Evolutionary conservation across 2,888 invertebrate species (phyloP).

Genomic region (Molorchus minor): DNA sequence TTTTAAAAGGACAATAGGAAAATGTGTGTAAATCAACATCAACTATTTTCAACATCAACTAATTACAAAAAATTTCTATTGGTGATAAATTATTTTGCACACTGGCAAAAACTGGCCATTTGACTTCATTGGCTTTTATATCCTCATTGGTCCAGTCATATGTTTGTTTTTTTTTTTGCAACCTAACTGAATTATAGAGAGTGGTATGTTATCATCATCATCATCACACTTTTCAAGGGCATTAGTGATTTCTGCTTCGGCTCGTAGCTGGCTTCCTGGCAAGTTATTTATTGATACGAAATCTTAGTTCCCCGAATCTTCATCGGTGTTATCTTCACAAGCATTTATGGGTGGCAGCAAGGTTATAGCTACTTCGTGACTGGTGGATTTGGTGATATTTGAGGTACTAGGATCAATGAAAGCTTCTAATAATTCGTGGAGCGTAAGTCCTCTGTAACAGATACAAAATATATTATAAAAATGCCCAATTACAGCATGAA

Average conservation of each 20-base stretch:
- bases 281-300: conserved; percentile 28
- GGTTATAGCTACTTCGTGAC: not conserved
- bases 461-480: no score
- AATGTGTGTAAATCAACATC: no score
- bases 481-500: no score
- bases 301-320: conserved; percentile 34
- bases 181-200: not conserved
- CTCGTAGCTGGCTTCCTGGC: conserved; percentile 34
- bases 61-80: conserved; percentile 8
- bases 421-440: not conserved
- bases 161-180: conserved; percentile 1
- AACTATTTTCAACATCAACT: conserved; percentile 20
- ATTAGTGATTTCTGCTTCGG: conserved; percentile 26
- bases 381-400: not conserved
- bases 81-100: not conserved
- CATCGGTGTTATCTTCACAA: conserved; percentile 24
- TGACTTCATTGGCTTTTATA: not conserved
- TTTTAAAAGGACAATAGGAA: no score
- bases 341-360: not conserved
- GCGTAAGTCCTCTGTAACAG: no score
- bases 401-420: not conserved
- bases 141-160: not conserved
- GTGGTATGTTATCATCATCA: conserved; percentile 22
- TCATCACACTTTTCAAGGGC: conserved; percentile 19
- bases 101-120: not conserved